Evolutionary conservation across 2,797 vertebrate genomes (phyloP).

Genomic region (Notolepis coatsorum): DNA sequence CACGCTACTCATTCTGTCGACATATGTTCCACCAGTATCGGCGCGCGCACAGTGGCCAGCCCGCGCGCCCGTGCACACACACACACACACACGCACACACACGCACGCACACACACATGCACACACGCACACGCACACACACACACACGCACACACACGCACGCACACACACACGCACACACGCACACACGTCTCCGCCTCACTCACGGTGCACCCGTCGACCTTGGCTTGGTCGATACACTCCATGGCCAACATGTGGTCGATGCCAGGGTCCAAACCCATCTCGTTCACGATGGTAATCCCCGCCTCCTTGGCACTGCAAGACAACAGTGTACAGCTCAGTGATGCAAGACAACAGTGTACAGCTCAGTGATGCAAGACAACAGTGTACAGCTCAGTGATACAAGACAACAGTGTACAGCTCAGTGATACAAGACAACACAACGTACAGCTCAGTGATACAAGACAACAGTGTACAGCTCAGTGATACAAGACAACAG

Average conservation of each 20-base stretch:
- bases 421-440: no score
- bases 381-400: no score
- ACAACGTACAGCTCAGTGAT: no score
- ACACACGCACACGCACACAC: slow-evolving; percentile 31
- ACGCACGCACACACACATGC: slow-evolving; percentile 21
- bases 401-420: no score
- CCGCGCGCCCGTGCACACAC: slow-evolving; percentile 7
- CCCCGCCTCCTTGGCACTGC: slow-evolving; percentile 89
- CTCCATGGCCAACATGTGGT: slow-evolving; percentile 98
- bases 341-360: no score
- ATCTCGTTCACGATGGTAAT: slow-evolving; percentile 92
- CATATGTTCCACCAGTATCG: slow-evolving; percentile 11
- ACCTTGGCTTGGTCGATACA: slow-evolving; percentile 95
- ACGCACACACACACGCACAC: neutral
- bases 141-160: slow-evolving; percentile 38
- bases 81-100: neutral
- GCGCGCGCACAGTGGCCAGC: no score
- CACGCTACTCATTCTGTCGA: neutral
- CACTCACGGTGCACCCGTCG: slow-evolving; percentile 90
- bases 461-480: no score
- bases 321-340: no score
- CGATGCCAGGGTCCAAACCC: slow-evolving; percentile 96
- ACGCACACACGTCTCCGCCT: slow-evolving; percentile 19
- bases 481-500: no score
- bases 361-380: no score